These are phyloP conservation scores for Phaenicophaeus curvirostris DNA, from an alignment of 2,797 vertebrate species.

Conservation along the genomic window DNA sequence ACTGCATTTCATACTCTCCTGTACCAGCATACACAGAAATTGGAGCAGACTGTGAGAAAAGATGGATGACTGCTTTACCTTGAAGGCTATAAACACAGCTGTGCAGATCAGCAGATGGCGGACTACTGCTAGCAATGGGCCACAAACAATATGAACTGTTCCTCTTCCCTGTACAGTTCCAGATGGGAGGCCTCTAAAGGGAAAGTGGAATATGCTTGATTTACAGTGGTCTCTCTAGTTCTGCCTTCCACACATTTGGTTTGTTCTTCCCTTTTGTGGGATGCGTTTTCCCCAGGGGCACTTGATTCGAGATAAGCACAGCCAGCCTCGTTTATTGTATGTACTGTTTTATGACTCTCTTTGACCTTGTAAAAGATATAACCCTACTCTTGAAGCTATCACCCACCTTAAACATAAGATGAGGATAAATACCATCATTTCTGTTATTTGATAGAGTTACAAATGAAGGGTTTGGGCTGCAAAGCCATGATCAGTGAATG, in stretches of 20 bases:
- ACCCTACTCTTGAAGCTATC: neutral
- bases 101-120: conserved; percentile 47
- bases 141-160: neutral
- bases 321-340: neutral
- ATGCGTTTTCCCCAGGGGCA: neutral
- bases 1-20: neutral
- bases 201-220: neutral
- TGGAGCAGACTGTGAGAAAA: neutral
- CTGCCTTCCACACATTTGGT: neutral
- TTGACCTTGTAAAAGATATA: neutral
- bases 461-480: neutral
- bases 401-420: neutral
- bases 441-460: neutral
- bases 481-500: neutral
- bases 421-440: neutral
- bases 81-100: conserved; percentile 33
- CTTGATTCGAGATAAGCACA: neutral
- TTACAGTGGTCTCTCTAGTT: neutral
- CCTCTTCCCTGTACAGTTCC: neutral
- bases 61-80: conserved; percentile 3
- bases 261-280: neutral
- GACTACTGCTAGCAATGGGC: conserved; percentile 24
- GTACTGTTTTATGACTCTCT: neutral
- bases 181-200: conserved; percentile 19
- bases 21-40: neutral